phyloP scores from a whole-genome alignment of 92 coral and sea anemone species.

The Virgularia gustaviana region DNA sequence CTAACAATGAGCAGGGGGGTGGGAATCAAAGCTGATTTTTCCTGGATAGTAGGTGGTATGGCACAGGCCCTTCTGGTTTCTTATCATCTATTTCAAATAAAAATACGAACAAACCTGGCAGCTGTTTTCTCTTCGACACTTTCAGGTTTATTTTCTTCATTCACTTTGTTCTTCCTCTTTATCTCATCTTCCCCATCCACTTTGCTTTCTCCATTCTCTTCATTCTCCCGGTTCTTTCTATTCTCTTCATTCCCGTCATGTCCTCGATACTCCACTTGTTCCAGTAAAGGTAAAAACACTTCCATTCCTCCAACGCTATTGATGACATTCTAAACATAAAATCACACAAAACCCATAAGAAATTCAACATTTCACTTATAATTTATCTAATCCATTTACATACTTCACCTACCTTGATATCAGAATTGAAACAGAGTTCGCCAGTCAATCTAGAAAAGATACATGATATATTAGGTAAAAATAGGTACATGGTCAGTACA shows the following conservation, averaged over 20 bases:
- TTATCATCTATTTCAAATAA: no score
- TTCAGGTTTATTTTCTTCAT: neutral
- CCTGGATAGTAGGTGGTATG: no score
- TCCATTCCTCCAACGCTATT: conserved; percentile 88
- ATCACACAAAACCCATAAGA: neutral
- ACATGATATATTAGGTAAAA: neutral
- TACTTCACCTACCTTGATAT: conserved; percentile 77
- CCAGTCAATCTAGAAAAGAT: conserved; percentile 64
- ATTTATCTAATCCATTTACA: neutral
- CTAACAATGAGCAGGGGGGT: no score
- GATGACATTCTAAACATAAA: conserved; percentile 74
- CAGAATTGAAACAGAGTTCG: conserved; percentile 79
- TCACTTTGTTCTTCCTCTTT: neutral
- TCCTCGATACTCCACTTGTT: conserved; percentile 58
- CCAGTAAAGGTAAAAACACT: conserved; percentile 83
- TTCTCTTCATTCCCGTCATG: neutral
- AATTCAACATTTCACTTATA: neutral
- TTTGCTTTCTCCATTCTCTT: neutral
- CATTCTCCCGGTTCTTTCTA: neutral
- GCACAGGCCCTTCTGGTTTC: no score
- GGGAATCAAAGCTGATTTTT: no score
- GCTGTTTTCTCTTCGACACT: conserved; percentile 1
- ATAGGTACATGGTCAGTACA: neutral
- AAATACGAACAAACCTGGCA: conserved; percentile 15
- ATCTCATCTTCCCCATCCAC: neutral